Conservation (phyloP, 1,140 invertebrate species). For the Drosophila sulfurigaster region DNA sequence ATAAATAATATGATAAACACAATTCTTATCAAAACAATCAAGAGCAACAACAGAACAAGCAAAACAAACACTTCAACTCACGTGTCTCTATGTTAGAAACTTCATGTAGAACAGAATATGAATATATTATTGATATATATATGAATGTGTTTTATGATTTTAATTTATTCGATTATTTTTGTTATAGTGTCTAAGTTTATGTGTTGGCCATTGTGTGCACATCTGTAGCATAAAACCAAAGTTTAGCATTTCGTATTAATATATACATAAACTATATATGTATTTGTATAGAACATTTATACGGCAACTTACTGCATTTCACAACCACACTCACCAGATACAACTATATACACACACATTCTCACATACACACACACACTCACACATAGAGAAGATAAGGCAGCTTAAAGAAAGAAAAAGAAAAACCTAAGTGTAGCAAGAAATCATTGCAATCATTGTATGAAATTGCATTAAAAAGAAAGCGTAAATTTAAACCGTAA, state of each 20-base stretch:
- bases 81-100: constrained; percentile 37
- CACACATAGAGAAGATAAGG: constrained; percentile 42
- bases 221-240: constrained; percentile 82
- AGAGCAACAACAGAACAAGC: constrained; percentile 9
- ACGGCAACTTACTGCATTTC: constrained; percentile 61
- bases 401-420: constrained; percentile 32
- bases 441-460: constrained; percentile 75
- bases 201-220: constrained; percentile 82
- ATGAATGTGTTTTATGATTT: constrained; percentile 31
- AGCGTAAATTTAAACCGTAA: constrained; percentile 53
- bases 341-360: constrained; percentile 45
- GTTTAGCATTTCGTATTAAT: constrained; percentile 80
- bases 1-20: constrained; percentile 36
- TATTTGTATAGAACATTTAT: constrained; percentile 72
- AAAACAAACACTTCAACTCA: constrained; percentile 45
- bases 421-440: constrained; percentile 25
- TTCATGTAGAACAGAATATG: constrained; percentile 32
- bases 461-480: constrained; percentile 71
- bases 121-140: not conserved
- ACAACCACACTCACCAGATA: constrained; percentile 32
- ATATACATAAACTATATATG: constrained; percentile 46
- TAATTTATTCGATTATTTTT: constrained; percentile 74
- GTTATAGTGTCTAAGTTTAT: constrained; percentile 69
- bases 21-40: constrained; percentile 50
- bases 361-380: constrained; percentile 52